phyloP scores from a whole-genome alignment of 2,113 vertebrate genomes.

The Saguinus imperator region DNA sequence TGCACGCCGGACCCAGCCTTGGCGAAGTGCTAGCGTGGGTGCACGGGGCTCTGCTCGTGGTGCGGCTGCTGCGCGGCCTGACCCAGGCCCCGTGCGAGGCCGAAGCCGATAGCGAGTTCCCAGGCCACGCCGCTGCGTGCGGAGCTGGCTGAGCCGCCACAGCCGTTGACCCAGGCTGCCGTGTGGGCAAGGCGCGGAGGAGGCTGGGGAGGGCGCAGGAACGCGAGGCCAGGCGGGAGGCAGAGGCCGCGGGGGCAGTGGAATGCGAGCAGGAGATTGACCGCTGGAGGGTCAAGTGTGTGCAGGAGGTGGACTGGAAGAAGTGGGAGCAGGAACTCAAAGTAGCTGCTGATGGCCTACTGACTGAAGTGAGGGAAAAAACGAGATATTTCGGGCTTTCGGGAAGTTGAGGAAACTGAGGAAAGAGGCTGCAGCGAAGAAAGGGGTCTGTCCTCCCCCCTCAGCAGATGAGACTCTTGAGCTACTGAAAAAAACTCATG shows the following conservation, averaged over 20 bases:
- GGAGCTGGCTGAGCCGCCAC: conserved; percentile 79
- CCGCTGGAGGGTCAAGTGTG: conserved; percentile 89
- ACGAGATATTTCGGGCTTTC: conserved; percentile 90
- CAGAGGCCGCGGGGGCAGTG: conserved; percentile 74
- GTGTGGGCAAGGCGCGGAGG: conserved; percentile 73
- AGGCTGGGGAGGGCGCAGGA: conserved; percentile 82
- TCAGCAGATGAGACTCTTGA: conserved; percentile 90
- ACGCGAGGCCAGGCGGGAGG: conserved; percentile 59
- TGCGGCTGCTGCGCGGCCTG: conserved; percentile 81
- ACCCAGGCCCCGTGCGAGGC: conserved; percentile 82
- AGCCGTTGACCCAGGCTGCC: conserved; percentile 77
- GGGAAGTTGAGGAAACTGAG: conserved; percentile 94
- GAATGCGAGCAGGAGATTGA: conserved; percentile 90
- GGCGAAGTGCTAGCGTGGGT: conserved; percentile 77
- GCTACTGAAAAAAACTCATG: conserved; percentile 86
- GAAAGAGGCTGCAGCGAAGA: conserved; percentile 93
- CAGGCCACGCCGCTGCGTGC: conserved; percentile 58
- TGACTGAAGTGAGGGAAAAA: conserved; percentile 96
- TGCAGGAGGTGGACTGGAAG: conserved; percentile 92
- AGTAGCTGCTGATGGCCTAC: conserved; percentile 91
- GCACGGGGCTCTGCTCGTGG: conserved; percentile 78
- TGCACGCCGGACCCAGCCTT: neutral
- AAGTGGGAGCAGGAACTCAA: conserved; percentile 95
- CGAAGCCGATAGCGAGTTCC: conserved; percentile 67
- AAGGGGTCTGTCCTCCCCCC: conserved; percentile 91